These are phyloP conservation scores for Lophochroa leadbeateri DNA, from an alignment of 2,113 vertebrate species.

Conservation along the genomic window DNA sequence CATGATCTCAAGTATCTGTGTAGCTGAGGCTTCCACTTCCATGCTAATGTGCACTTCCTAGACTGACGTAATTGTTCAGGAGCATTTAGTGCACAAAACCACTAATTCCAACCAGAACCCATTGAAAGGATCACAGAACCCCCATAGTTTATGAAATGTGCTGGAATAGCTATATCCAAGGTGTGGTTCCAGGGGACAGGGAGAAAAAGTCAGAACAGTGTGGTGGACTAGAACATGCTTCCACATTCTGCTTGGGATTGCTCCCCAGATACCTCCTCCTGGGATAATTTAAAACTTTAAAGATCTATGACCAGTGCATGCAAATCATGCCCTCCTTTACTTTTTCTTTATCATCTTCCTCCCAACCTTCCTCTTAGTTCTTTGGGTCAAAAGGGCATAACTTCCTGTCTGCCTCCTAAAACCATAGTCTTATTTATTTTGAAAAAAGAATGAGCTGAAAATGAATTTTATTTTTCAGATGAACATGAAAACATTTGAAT, in stretches of 20 bases:
- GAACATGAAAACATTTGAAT: neutral
- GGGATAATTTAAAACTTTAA: neutral
- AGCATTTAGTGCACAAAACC: neutral
- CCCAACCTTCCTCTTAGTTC: slow-evolving; percentile 67
- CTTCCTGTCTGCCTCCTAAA: slow-evolving; percentile 71
- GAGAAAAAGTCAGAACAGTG: neutral
- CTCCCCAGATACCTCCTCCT: neutral
- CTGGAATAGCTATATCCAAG: neutral
- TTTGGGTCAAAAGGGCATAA: slow-evolving; percentile 67
- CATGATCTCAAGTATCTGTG: neutral
- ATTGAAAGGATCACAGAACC: neutral
- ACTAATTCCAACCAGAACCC: neutral
- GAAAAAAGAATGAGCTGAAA: slow-evolving; percentile 29
- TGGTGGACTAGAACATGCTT: neutral
- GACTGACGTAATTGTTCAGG: neutral
- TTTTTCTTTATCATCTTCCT: slow-evolving; percentile 73
- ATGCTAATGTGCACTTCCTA: neutral
- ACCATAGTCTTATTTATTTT: slow-evolving; percentile 36
- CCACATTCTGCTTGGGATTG: neutral
- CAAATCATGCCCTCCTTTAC: neutral
- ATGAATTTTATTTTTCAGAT: slow-evolving; percentile 44
- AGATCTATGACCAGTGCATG: neutral
- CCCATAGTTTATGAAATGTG: neutral
- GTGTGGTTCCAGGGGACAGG: neutral
- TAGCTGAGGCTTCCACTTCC: neutral